A percentile compares a stretch with the other conserved stretches of the same genome.
Evolutionary conservation across 2,888 invertebrate species (phyloP).

Genomic region (Plemyria rubiginata): DNA sequence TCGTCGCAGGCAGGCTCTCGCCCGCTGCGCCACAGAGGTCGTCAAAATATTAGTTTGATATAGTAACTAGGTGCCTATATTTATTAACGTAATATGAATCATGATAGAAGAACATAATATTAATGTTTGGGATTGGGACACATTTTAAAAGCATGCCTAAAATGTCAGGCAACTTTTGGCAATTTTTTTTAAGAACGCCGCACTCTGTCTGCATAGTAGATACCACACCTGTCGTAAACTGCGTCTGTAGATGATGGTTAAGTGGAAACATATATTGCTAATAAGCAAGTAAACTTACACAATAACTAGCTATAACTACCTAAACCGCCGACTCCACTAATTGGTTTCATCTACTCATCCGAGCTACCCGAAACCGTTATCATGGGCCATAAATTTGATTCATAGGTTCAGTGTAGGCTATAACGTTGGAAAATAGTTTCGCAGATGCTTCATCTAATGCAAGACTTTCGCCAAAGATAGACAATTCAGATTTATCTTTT

Average conservation of each 20-base stretch:
- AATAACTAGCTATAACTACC: conserved; percentile 23
- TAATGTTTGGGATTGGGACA: too few species aligned
- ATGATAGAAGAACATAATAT: too few species aligned
- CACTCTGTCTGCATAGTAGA: too few species aligned
- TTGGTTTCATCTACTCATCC: conserved; percentile 50
- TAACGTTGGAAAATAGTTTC: conserved; percentile 50
- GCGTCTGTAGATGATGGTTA: not conserved
- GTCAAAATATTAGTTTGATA: too few species aligned
- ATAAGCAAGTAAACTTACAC: conserved; percentile 23
- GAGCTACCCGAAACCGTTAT: conserved; percentile 50
- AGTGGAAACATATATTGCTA: conserved; percentile 17
- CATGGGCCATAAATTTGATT: conserved; percentile 55
- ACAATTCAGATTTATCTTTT: too few species aligned
- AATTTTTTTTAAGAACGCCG: too few species aligned
- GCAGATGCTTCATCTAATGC: conserved; percentile 36
- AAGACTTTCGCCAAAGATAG: conserved; percentile 10
- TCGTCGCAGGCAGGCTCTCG: too few species aligned
- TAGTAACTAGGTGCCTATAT: too few species aligned
- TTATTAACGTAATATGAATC: too few species aligned
- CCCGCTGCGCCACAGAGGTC: too few species aligned
- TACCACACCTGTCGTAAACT: not conserved
- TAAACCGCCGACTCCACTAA: conserved; percentile 41
- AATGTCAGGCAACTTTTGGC: too few species aligned
- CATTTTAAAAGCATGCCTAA: too few species aligned
- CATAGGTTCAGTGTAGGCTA: conserved; percentile 50